Conservation (phyloP, 1,140 invertebrate species). For the Mylabris phalerata region DNA sequence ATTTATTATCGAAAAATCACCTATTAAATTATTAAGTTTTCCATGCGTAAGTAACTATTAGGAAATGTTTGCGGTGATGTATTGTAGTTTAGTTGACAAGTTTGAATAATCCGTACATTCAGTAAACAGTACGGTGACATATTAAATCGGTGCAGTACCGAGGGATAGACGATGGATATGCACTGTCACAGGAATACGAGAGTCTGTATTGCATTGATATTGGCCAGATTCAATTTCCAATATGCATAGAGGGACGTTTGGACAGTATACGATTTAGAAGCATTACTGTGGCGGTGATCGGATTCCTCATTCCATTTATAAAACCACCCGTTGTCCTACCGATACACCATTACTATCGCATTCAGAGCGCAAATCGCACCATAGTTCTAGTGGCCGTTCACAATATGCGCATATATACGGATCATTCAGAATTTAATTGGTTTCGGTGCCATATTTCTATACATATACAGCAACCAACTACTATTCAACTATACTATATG, state of each 20-base stretch:
- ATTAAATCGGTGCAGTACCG: conserved; percentile 28
- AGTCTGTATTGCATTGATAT: conserved; percentile 32
- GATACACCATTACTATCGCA: conserved; percentile 13
- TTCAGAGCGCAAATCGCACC: conserved; percentile 18
- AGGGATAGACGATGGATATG: conserved; percentile 12
- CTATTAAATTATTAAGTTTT: too few species aligned
- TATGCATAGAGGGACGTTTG: conserved; percentile 32
- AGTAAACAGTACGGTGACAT: conserved; percentile 38
- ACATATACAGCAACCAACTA: not conserved
- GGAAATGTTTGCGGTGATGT: too few species aligned
- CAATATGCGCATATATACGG: conserved; percentile 18
- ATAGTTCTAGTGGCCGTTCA: conserved; percentile 22
- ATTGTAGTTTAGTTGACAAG: conserved; percentile 26
- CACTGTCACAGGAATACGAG: conserved; percentile 21
- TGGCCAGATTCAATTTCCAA: conserved; percentile 40
- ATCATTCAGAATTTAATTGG: conserved; percentile 30
- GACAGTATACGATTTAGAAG: conserved; percentile 24
- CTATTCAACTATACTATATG: too few species aligned
- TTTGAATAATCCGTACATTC: conserved; percentile 39
- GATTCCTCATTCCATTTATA: conserved; percentile 21
- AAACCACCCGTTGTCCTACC: conserved; percentile 13
- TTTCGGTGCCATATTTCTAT: conserved; percentile 24
- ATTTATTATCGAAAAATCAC: too few species aligned
- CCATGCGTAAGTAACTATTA: too few species aligned
- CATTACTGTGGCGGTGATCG: conserved; percentile 24